Percentiles rank a stretch among this genome's conserved stretches.
Conservation (phyloP, 2,113 vertebrate genomes). For the Etheostoma spectabile region DNA sequence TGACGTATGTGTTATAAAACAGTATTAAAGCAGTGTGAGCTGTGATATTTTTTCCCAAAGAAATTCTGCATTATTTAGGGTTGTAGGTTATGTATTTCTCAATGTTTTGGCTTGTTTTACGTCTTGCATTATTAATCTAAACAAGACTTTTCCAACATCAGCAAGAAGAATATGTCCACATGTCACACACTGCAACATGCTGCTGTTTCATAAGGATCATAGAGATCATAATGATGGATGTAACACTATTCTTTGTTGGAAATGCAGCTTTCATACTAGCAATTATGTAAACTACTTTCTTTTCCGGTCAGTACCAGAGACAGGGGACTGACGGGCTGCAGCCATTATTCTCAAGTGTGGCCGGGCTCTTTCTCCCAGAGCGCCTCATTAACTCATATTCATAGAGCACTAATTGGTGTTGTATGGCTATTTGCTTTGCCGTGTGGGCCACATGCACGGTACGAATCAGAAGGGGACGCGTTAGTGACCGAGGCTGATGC, state of each 20-base stretch:
- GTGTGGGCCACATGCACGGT: constrained; percentile 12
- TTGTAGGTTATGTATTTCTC: not conserved
- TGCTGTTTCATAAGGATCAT: not conserved
- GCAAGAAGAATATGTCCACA: not conserved
- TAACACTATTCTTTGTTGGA: not conserved
- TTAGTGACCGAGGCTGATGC: not conserved
- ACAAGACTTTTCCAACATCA: not conserved
- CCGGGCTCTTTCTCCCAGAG: constrained; percentile 38
- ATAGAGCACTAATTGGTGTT: constrained; percentile 44
- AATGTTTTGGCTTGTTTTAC: not conserved
- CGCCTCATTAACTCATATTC: constrained; percentile 46
- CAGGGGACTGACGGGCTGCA: constrained; percentile 23
- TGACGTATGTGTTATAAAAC: too few species aligned
- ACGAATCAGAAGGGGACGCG: not conserved
- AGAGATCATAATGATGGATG: not conserved
- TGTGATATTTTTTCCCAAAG: not conserved
- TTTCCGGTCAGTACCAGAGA: not conserved
- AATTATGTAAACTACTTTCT: constrained; percentile 1
- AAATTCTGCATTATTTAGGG: not conserved
- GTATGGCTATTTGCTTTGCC: constrained; percentile 38
- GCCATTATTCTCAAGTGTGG: constrained; percentile 52
- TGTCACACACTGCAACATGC: not conserved
- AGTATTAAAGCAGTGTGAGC: not conserved
- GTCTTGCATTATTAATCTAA: not conserved
- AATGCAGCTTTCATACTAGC: not conserved